Percentiles rank a stretch among this genome's conserved stretches.
Evolutionary conservation across 2,888 invertebrate genomes (phyloP).

Genomic region (Yponomeuta cagnagella): DNA sequence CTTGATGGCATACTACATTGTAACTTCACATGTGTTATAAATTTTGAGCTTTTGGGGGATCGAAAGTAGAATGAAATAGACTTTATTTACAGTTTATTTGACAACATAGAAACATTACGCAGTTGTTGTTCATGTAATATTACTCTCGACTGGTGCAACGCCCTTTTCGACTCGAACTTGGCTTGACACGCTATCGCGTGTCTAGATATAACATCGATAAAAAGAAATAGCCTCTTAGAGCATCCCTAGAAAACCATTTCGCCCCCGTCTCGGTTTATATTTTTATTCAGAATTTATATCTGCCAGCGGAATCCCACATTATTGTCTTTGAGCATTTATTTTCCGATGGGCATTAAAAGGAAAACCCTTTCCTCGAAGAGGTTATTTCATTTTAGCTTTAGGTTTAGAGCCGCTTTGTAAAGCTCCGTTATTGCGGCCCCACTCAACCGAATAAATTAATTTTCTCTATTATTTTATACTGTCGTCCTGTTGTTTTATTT

Average conservation of each 20-base stretch:
- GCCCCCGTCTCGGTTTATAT: constrained; percentile 44
- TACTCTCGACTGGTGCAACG: too few relatives aligned
- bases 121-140: too few relatives aligned
- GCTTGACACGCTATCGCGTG: too few relatives aligned
- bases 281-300: constrained; percentile 74
- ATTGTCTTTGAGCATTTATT: constrained; percentile 73
- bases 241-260: constrained; percentile 36
- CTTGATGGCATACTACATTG: too few relatives aligned
- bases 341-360: constrained; percentile 72
- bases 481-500: constrained; percentile 6
- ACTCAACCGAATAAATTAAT: constrained; percentile 53
- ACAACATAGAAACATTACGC: too few relatives aligned
- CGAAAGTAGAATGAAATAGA: too few relatives aligned
- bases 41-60: too few relatives aligned
- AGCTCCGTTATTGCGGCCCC: constrained; percentile 47
- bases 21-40: too few relatives aligned
- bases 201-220: background rate
- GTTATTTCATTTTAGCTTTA: constrained; percentile 72
- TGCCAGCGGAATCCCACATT: constrained; percentile 68
- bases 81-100: too few relatives aligned
- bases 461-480: constrained; percentile 54
- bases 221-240: constrained; percentile 16
- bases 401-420: constrained; percentile 66
- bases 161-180: too few relatives aligned
- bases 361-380: constrained; percentile 69